Conservation (phyloP, 2,797 vertebrate species). For the Anabacerthia variegaticeps region DNA sequence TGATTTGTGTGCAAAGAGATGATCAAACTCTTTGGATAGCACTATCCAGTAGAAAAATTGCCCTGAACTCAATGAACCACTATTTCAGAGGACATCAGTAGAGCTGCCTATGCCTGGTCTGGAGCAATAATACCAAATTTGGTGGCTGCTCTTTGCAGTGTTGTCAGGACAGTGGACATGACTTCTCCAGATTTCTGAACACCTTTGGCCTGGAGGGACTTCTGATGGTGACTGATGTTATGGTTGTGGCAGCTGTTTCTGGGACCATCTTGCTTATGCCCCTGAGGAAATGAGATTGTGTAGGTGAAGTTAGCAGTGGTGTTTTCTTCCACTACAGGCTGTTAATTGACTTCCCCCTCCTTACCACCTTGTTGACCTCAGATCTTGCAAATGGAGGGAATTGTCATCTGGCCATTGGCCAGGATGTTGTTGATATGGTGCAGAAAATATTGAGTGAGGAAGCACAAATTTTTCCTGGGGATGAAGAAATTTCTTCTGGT, state of each 20-base stretch:
- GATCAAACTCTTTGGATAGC: not conserved
- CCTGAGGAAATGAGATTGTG: not conserved
- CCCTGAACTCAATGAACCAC: not conserved
- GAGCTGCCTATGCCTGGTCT: not conserved
- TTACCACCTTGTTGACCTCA: not conserved
- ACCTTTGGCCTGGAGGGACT: not conserved
- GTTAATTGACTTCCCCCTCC: not conserved
- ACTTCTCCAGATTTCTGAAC: not conserved
- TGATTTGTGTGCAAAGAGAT: not conserved
- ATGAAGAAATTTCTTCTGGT: not conserved
- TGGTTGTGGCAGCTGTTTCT: not conserved
- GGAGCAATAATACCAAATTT: not conserved
- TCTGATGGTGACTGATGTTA: not conserved
- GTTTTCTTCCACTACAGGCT: not conserved
- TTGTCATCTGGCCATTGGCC: not conserved
- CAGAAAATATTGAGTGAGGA: not conserved
- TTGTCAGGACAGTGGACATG: not conserved
- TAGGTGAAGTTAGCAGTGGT: not conserved
- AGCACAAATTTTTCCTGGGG: not conserved
- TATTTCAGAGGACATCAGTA: rapidly evolving
- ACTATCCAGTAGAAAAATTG: not conserved
- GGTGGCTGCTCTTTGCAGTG: not conserved
- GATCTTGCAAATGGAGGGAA: not conserved
- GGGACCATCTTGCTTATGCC: not conserved
- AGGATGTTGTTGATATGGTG: not conserved